phyloP scores from a whole-genome alignment of 2,113 vertebrate genomes.

The Pantherophis guttatus region DNA sequence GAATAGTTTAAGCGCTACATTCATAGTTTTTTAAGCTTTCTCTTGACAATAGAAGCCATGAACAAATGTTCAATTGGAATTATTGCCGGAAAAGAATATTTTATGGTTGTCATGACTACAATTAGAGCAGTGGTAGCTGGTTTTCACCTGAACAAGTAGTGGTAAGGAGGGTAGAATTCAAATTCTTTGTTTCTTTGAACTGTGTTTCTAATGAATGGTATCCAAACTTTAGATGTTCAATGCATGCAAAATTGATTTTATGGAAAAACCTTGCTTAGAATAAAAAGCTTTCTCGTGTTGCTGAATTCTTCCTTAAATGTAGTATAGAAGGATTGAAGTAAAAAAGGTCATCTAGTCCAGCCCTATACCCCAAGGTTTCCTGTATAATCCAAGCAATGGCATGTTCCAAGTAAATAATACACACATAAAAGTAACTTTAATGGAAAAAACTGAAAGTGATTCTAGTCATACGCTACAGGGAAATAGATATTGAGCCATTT shows the following conservation, averaged over 20 bases:
- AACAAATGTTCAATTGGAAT: slow-evolving; percentile 69
- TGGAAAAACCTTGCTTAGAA: slow-evolving; percentile 50
- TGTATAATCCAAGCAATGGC: not conserved
- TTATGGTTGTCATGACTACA: slow-evolving; percentile 80
- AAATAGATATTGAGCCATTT: not conserved
- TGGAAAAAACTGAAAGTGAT: not conserved
- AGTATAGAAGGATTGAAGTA: not conserved
- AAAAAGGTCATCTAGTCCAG: not conserved
- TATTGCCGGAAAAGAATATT: slow-evolving; percentile 74
- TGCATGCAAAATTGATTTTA: slow-evolving; percentile 41
- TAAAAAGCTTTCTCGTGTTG: slow-evolving; percentile 42
- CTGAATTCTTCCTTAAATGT: slow-evolving; percentile 2
- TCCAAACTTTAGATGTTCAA: slow-evolving; percentile 59
- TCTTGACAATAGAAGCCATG: slow-evolving; percentile 65
- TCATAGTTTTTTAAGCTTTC: slow-evolving; percentile 51
- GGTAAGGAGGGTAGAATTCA: slow-evolving; percentile 40
- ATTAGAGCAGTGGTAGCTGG: slow-evolving; percentile 77
- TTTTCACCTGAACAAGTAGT: slow-evolving; percentile 69
- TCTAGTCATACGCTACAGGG: not conserved
- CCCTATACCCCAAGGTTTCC: too few relatives aligned
- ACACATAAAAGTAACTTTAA: not conserved
- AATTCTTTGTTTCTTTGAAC: slow-evolving; percentile 73
- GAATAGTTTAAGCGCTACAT: slow-evolving; percentile 40
- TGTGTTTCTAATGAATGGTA: slow-evolving; percentile 68
- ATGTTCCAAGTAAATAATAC: not conserved